Base-by-base conservation (phyloP, 2,113 vertebrate genomes). In the Emydocephalus ijimae region DNA sequence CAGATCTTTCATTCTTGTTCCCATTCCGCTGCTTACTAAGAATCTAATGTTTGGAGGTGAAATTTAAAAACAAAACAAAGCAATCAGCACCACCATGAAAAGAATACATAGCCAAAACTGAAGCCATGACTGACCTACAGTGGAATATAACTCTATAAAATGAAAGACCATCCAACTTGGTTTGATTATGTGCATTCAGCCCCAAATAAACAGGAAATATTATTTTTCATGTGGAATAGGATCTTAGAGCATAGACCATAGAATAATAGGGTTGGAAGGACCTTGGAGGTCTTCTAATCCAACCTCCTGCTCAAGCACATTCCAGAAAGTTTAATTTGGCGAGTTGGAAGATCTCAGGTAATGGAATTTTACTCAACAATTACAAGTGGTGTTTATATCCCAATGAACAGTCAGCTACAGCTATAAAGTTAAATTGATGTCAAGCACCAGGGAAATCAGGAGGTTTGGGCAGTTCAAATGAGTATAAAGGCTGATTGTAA, bases 361-460 rank as follows among this genome's bases (percentile, higher is more conserved):
- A 64, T 0, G 43, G 1, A 92, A 39, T 1, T 29, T 50, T 50
- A 50, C 48, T 50, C 92, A 39, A 24, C 3, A 57, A 34, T 55
- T 92, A 56, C 93, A 24, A 59, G 14, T 90, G 61, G 34, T 14
- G 88, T 50, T 20, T 2, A 0, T 48, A 56, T 55, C 15, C 81
- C 9, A 26, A 43, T 34, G 43, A 45, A 45, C 15, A 88, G 1
- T 81, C 29, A 23, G 64, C 1, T 90, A 14, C 3, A 90, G 91
- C 2, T 0, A 87, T 54, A 87, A 90, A 0, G 0, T 2, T 29
- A 54, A 10, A 7, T 59, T 59, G 56, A 8, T 59, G 2, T 59
- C 6, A 57, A 57, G 56, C 21, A 57, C 21, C 56, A 59, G 21
- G 6, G 21, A 59, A 59, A 59, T 8, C 21, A 24, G 7, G 56